These are phyloP conservation scores for Tenthredo scrophulariae DNA, from an alignment of 2,888 invertebrate species.

Conservation along the genomic window DNA sequence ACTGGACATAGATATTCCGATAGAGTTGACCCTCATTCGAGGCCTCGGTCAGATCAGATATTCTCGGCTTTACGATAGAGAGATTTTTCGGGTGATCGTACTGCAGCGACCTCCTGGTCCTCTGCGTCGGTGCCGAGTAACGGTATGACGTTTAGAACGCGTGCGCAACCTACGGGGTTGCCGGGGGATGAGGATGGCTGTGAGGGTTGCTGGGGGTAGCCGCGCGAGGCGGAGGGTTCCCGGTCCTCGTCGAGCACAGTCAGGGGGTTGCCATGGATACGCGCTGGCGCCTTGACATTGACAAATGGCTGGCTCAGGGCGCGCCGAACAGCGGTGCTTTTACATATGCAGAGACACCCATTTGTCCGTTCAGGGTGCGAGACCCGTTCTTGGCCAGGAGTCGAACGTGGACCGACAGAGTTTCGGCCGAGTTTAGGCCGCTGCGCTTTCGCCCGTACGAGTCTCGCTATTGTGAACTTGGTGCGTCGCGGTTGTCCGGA, in stretches of 20 bases:
- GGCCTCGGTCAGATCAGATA: neutral
- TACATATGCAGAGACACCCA: conserved; percentile 79
- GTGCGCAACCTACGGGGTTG: conserved; percentile 57
- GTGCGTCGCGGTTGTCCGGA: conserved; percentile 66
- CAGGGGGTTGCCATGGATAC: conserved; percentile 77
- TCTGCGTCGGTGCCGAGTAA: conserved; percentile 53
- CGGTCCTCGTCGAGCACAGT: conserved; percentile 63
- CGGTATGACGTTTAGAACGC: conserved; percentile 54
- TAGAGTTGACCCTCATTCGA: neutral
- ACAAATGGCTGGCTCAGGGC: conserved; percentile 78
- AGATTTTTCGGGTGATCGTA: conserved; percentile 58
- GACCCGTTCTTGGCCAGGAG: conserved; percentile 55
- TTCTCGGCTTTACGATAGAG: neutral
- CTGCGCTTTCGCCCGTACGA: conserved; percentile 50
- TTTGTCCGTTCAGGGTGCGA: conserved; percentile 75
- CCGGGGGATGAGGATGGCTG: conserved; percentile 58
- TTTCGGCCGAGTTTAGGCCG: conserved; percentile 47
- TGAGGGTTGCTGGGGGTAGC: conserved; percentile 56
- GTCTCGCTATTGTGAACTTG: conserved; percentile 60
- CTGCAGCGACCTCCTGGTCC: conserved; percentile 70
- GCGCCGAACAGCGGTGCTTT: conserved; percentile 77
- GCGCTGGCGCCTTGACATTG: conserved; percentile 79
- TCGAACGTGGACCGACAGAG: conserved; percentile 55
- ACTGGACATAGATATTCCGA: neutral
- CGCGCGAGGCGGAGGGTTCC: conserved; percentile 61